phyloP scores from a whole-genome alignment of 1,140 invertebrate species.

The Lepidurus packardi region DNA sequence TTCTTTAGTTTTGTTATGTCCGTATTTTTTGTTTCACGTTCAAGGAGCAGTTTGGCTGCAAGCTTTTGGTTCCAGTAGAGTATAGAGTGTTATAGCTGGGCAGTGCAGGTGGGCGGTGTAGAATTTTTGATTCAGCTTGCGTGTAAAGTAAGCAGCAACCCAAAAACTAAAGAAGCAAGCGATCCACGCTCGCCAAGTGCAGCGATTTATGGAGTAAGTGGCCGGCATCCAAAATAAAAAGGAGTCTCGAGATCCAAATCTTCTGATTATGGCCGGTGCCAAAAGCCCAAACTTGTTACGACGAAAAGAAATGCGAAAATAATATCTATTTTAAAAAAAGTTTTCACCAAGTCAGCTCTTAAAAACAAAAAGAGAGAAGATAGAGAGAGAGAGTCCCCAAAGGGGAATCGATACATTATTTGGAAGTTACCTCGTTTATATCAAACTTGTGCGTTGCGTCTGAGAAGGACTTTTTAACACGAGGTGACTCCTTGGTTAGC shows the following conservation, averaged over 20 bases:
- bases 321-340: neutral
- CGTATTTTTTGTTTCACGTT: too few species aligned
- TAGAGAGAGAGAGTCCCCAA: neutral
- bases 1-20: too few species aligned
- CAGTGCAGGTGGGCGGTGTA: constrained; percentile 16
- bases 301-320: constrained; percentile 4
- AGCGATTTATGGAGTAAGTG: constrained; percentile 21
- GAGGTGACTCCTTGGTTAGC: neutral
- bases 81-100: neutral
- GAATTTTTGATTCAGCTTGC: constrained; percentile 18
- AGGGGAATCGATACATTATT: constrained; percentile 8
- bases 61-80: neutral
- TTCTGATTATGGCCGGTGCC: constrained; percentile 20
- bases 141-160: neutral
- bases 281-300: constrained; percentile 15
- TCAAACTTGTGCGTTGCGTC: neutral
- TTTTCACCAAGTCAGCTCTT: neutral
- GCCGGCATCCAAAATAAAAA: constrained; percentile 21
- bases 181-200: neutral
- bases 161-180: neutral
- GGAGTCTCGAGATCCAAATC: constrained; percentile 14
- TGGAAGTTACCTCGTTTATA: neutral
- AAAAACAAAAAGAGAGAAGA: neutral
- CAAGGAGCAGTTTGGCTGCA: too few species aligned
- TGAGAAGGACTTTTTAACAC: neutral